These are phyloP conservation scores for Cochlearius cochlearius DNA, from an alignment of 2,113 vertebrate genomes.

Conservation along the genomic window DNA sequence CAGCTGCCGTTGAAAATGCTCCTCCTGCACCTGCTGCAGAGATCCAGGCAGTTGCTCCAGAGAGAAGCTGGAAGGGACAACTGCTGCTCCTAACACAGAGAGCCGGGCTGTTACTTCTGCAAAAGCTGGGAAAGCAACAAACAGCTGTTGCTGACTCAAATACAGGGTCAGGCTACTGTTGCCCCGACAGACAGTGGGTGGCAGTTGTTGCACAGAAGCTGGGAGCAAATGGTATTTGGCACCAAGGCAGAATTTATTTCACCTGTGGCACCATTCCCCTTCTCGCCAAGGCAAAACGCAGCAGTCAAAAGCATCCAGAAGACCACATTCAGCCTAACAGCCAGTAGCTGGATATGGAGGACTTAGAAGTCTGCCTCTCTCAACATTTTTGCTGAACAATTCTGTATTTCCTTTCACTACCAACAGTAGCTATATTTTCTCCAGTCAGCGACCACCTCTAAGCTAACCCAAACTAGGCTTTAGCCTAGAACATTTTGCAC, in stretches of 20 bases:
- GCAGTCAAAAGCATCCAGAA: background rate
- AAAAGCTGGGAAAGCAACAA: background rate
- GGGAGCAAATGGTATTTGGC: background rate
- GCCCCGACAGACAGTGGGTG: background rate
- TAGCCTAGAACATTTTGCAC: background rate
- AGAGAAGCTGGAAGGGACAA: background rate
- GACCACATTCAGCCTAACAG: background rate
- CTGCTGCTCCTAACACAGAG: constrained; percentile 17
- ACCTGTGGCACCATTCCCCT: background rate
- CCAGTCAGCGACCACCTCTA: background rate
- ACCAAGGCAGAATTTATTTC: background rate
- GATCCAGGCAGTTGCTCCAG: constrained; percentile 9
- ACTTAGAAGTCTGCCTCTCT: background rate
- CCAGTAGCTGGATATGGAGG: background rate
- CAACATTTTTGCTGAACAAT: background rate
- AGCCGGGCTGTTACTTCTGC: background rate
- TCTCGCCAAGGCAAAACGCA: background rate
- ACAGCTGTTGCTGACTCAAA: background rate
- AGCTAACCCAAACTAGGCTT: background rate
- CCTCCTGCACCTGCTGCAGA: constrained; percentile 7
- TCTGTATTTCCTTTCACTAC: background rate
- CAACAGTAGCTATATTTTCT: background rate
- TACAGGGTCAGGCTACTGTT: background rate
- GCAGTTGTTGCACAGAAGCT: constrained; percentile 48
- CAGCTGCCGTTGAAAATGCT: constrained; percentile 27